phyloP scores from a whole-genome alignment of 2,888 invertebrate species.

The Drosophila subquinaria region DNA sequence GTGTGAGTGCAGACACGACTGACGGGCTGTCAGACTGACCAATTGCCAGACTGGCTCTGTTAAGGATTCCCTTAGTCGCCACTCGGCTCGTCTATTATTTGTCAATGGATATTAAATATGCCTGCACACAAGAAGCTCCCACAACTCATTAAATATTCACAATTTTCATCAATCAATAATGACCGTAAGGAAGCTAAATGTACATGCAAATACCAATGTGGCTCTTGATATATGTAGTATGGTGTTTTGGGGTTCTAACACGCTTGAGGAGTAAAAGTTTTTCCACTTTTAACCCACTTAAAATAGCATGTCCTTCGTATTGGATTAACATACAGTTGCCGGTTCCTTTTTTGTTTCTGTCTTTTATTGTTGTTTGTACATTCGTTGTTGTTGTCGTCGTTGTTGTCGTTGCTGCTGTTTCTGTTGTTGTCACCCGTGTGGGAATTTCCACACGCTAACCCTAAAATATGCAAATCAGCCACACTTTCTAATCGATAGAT shows the following conservation, averaged over 20 bases:
- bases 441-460: conserved; percentile 70
- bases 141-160: conserved; percentile 29
- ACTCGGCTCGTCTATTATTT: not conserved
- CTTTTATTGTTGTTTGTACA: conserved; percentile 3
- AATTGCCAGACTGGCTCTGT: not conserved
- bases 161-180: conserved; percentile 65
- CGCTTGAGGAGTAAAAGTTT: conserved; percentile 52
- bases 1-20: not conserved
- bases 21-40: not conserved
- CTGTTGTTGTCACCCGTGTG: conserved; percentile 38
- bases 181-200: conserved; percentile 17
- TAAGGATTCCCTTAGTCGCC: not conserved
- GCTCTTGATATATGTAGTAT: not conserved
- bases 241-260: not conserved
- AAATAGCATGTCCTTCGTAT: conserved; percentile 79
- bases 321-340: conserved; percentile 59
- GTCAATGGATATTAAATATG: conserved; percentile 48
- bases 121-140: conserved; percentile 17
- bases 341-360: conserved; percentile 7
- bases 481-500: conserved; percentile 62
- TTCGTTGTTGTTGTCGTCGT: conserved; percentile 23
- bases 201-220: conserved; percentile 29
- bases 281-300: conserved; percentile 79
- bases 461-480: conserved; percentile 44
- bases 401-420: conserved; percentile 25